Percentiles rank a stretch among this genome's conserved stretches.
Evolutionary conservation across 1,140 invertebrate genomes (phyloP).

Genomic region (Lasaia peninsularis): DNA sequence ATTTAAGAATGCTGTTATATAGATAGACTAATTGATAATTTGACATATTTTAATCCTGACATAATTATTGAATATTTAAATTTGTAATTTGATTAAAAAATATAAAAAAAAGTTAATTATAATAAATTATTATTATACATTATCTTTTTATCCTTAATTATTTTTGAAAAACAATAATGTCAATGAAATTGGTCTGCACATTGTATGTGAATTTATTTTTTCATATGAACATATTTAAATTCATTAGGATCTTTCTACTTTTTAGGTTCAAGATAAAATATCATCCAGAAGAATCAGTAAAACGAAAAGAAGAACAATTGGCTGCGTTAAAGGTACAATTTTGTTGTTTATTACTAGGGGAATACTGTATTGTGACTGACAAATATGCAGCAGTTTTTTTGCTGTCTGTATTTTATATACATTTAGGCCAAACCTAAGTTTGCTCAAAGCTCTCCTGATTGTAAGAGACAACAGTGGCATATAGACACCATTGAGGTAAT

Average conservation of each 20-base stretch:
- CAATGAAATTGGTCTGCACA: constrained; percentile 30
- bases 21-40: neutral
- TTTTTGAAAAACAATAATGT: neutral
- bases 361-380: no score
- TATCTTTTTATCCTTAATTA: no score
- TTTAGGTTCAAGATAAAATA: constrained; percentile 99
- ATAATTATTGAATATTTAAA: no score
- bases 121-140: no score
- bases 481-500: no score
- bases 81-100: no score
- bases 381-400: no score
- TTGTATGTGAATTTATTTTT: constrained; percentile 18
- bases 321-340: constrained; percentile 87
- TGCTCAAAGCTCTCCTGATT: no score
- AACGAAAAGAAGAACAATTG: constrained; percentile 92
- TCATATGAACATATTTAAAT: constrained; percentile 12
- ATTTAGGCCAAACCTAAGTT: no score
- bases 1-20: neutral
- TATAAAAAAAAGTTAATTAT: no score
- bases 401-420: no score
- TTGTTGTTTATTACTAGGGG: neutral
- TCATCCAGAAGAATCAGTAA: constrained; percentile 96
- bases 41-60: neutral
- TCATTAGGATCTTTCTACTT: constrained; percentile 30
- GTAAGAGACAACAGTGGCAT: no score